Percentiles rank a stretch among this genome's conserved stretches.
phyloP scores from a whole-genome alignment of 2,888 invertebrate genomes.

The Nematopogon swammerdamellus region DNA sequence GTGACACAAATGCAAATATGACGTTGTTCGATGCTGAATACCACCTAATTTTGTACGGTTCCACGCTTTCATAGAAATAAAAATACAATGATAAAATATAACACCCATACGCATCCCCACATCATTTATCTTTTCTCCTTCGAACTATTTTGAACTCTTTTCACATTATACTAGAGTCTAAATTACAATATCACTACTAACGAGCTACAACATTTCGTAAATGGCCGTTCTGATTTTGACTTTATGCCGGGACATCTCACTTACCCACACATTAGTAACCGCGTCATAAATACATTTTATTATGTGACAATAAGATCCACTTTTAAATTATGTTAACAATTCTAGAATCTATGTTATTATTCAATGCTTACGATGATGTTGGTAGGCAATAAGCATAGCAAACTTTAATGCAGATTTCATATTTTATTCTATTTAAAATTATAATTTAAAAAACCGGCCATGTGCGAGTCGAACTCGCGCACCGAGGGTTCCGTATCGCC shows the following conservation, averaged over 20 bases:
- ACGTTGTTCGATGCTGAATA: slow-evolving; percentile 39
- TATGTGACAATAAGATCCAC: neutral
- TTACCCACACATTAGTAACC: slow-evolving; percentile 45
- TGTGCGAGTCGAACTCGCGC: no score
- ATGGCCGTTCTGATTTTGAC: slow-evolving; percentile 16
- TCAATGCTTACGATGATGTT: no score
- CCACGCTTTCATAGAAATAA: slow-evolving; percentile 29
- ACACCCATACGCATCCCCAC: neutral
- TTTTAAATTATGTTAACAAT: neutral
- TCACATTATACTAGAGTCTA: neutral
- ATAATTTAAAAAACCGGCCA: no score
- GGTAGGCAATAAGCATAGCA: no score
- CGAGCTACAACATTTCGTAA: neutral
- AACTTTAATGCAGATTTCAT: no score
- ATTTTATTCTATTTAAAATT: no score
- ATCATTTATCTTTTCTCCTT: neutral
- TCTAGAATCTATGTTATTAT: no score
- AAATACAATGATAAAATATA: slow-evolving; percentile 14
- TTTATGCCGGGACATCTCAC: slow-evolving; percentile 30
- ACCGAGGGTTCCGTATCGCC: no score
- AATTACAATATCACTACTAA: neutral
- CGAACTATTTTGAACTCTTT: neutral
- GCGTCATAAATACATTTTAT: slow-evolving; percentile 9
- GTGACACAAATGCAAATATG: slow-evolving; percentile 5
- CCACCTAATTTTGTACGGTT: slow-evolving; percentile 49